A percentile compares a stretch with the other conserved stretches of the same genome.
Conservation (phyloP, 2,113 vertebrate genomes). For the Bos javanicus region DNA sequence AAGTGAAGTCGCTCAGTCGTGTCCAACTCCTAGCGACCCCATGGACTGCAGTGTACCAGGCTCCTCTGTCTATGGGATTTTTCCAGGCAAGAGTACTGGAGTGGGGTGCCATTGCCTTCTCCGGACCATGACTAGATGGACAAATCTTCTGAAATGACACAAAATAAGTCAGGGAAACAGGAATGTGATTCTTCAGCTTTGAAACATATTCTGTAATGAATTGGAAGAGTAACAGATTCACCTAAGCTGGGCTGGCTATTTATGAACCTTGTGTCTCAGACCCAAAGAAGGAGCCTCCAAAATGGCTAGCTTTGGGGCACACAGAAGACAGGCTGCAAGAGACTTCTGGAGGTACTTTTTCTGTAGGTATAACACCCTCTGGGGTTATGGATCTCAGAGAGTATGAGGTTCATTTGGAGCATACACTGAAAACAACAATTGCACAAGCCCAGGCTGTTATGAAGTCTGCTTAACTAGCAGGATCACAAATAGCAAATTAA, state of each 20-base stretch:
- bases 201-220: neutral
- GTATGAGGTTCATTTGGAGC: neutral
- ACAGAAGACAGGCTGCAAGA: neutral
- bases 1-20: too few relatives aligned
- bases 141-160: neutral
- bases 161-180: neutral
- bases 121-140: neutral
- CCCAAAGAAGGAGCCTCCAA: neutral
- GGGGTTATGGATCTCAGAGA: neutral
- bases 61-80: too few relatives aligned
- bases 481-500: neutral
- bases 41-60: too few relatives aligned
- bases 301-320: neutral
- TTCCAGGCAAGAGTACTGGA: too few relatives aligned
- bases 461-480: neutral
- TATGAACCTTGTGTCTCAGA: neutral
- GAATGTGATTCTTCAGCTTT: neutral
- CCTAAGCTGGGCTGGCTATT: neutral
- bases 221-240: neutral
- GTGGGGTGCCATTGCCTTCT: neutral
- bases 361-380: neutral
- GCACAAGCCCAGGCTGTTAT: neutral
- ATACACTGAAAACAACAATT: neutral
- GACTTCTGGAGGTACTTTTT: neutral
- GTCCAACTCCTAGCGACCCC: too few relatives aligned